Evolutionary conservation across 2,888 invertebrate species (phyloP).

Genomic region (Cataglyphis rosenhaueri): DNA sequence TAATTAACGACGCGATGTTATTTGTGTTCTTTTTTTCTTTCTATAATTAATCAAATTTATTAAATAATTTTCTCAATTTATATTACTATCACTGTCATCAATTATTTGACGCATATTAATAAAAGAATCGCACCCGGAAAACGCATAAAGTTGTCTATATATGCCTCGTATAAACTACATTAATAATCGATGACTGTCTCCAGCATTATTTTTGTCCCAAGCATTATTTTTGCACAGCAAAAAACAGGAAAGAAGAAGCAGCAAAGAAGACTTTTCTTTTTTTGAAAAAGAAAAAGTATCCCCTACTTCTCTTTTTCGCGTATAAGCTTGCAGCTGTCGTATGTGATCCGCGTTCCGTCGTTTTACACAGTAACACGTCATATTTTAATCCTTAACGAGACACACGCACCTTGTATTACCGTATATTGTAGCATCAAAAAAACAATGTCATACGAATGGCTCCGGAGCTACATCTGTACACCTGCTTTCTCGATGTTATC

Average conservation of each 20-base stretch:
- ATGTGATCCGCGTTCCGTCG: conserved; percentile 67
- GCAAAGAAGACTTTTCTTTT: not conserved
- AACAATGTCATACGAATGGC: conserved; percentile 4
- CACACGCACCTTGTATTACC: conserved; percentile 50
- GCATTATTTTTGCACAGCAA: conserved; percentile 45
- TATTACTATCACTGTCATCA: conserved; percentile 45
- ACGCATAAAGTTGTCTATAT: conserved; percentile 54
- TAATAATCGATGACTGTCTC: conserved; percentile 69
- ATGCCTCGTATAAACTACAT: conserved; percentile 54
- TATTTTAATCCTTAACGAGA: conserved; percentile 68
- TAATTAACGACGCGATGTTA: conserved; percentile 41
- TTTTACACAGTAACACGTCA: conserved; percentile 67
- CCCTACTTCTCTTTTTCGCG: conserved; percentile 32
- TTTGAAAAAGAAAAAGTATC: conserved; percentile 48
- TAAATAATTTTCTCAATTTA: conserved; percentile 14
- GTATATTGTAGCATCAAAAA: conserved; percentile 15
- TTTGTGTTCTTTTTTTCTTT: not conserved
- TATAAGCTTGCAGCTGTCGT: conserved; percentile 66
- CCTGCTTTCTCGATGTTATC: conserved; percentile 35
- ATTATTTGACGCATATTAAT: conserved; percentile 55
- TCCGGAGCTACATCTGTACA: not conserved
- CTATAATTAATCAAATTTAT: not conserved
- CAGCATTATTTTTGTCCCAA: conserved; percentile 7
- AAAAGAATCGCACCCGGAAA: conserved; percentile 63
- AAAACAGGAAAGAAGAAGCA: not conserved